A percentile compares a stretch with the other conserved stretches of the same genome.
Evolutionary conservation across 2,797 vertebrate species (phyloP).

Genomic region (Iguana delicatissima): DNA sequence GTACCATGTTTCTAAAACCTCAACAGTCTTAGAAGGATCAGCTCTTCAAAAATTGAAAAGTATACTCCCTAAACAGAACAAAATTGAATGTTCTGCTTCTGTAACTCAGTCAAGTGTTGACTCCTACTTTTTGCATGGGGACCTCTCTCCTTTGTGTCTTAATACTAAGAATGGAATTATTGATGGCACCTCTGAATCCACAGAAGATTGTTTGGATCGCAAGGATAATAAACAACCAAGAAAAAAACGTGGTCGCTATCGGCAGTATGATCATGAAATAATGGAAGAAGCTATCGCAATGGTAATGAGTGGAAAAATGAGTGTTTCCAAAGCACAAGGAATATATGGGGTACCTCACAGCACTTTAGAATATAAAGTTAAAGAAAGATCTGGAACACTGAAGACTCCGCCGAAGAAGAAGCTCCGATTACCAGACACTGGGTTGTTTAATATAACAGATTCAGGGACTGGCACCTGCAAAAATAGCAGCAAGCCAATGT

Average conservation of each 20-base stretch:
- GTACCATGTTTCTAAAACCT: slow-evolving; percentile 90
- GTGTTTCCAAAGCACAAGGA: slow-evolving; percentile 98
- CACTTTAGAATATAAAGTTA: slow-evolving; percentile 99
- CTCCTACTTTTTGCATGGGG: slow-evolving; percentile 88
- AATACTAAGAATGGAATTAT: slow-evolving; percentile 92
- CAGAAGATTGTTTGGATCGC: slow-evolving; percentile 85
- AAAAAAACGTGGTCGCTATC: slow-evolving; percentile 97
- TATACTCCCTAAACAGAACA: slow-evolving; percentile 90
- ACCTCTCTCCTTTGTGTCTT: slow-evolving; percentile 91
- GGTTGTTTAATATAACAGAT: slow-evolving; percentile 89
- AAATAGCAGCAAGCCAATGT: slow-evolving; percentile 88
- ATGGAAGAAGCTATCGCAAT: slow-evolving; percentile 98
- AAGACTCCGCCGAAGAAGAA: slow-evolving; percentile 99
- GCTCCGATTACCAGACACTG: slow-evolving; percentile 89
- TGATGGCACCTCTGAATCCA: slow-evolving; percentile 87
- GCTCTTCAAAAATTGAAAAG: slow-evolving; percentile 91
- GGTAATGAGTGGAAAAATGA: slow-evolving; percentile 99
- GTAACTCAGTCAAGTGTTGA: slow-evolving; percentile 87
- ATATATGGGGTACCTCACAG: slow-evolving; percentile 99
- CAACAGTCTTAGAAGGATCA: slow-evolving; percentile 86
- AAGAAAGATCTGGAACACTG: slow-evolving; percentile 97
- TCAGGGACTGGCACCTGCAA: slow-evolving; percentile 95
- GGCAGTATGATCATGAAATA: slow-evolving; percentile 97
- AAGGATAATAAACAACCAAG: slow-evolving; percentile 95
- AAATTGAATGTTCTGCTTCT: slow-evolving; percentile 87